A percentile compares a stretch with the other conserved stretches of the same genome.
phyloP scores from a whole-genome alignment of 1,140 invertebrate species.

The Sarcophaga peregrina region DNA sequence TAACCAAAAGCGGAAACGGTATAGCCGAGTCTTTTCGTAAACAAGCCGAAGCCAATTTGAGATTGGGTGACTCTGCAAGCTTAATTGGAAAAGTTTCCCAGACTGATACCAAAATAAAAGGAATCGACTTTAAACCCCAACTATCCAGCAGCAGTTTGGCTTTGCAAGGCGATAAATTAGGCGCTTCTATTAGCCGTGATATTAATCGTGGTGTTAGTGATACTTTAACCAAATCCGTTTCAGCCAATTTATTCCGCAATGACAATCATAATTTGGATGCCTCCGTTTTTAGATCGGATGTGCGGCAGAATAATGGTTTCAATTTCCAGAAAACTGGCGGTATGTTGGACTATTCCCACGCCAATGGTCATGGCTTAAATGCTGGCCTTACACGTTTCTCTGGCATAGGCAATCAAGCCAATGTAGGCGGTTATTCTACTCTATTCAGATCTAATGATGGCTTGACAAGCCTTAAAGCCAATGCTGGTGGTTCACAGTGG shows the following conservation, averaged over 20 bases:
- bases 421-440: slow-evolving; percentile 52
- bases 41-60: not conserved
- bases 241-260: slow-evolving; percentile 10
- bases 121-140: not conserved
- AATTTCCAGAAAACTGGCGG: slow-evolving; percentile 57
- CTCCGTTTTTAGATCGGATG: not conserved
- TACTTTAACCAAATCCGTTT: not conserved
- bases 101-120: not conserved
- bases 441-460: slow-evolving; percentile 55
- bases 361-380: slow-evolving; percentile 55
- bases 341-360: slow-evolving; percentile 54
- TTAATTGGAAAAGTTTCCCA: not conserved
- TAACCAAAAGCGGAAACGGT: not conserved
- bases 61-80: not conserved
- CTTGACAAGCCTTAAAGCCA: slow-evolving; percentile 36
- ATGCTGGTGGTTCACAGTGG: slow-evolving; percentile 53
- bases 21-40: not conserved
- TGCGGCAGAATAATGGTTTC: slow-evolving; percentile 21
- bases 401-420: slow-evolving; percentile 54
- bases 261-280: slow-evolving; percentile 1
- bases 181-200: slow-evolving; percentile 50
- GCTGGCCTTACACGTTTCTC: slow-evolving; percentile 59
- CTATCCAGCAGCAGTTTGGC: not conserved
- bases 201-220: slow-evolving; percentile 40
- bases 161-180: slow-evolving; percentile 42